Evolutionary conservation across 2,113 vertebrate genomes (phyloP), one percentile per base, ranked within the genome.

Genomic region (Ictalurus furcatus): DNA sequence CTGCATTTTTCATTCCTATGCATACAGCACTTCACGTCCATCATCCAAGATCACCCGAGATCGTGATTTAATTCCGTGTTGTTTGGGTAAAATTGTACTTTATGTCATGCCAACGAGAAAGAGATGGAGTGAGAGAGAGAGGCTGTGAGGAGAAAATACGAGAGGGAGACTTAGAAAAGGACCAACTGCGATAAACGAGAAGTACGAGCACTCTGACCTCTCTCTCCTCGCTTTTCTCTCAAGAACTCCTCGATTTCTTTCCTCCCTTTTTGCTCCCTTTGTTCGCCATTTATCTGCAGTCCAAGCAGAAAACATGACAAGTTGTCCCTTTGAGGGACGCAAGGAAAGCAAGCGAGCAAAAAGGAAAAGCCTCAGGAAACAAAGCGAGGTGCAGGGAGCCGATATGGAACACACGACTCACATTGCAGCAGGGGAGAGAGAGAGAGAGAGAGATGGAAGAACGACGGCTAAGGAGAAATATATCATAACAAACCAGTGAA

Each of bases 271-370:
- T 90, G 87, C 86, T 85, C 76, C 88, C 83, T 89, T 90, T 91
- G 85, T 92, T 90, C 85, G 89, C 87, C 88, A 90, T 85, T 92
- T 92, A 91, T 91, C 73, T 91, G 88, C 90, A 92, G 87, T 84
- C 91, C 87, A 90, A 90, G 90, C 90, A 88, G 91, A 92, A 92
- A 92, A 90, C 89, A 90, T 79, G 90, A 90, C 90, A 90, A 90
- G 90, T 89, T 69, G 87, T 89, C 90, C 63, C 90, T 91, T 84
- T 71, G 84, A 89, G 73, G 83, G 54, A 63, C 30, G 61, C 73
- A 13, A 73, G 59, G 78, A 84, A 67, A 67, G 65, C 61, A 74
- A 81, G 48, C 23, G 58, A 90, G 78, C 89, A 40, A 85, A 65
- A 74, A 21, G 54, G 69, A 48, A 74, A 44, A 37, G 80, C 85